phyloP scores from a whole-genome alignment of 2,888 invertebrate species.

The Suillia variegata region DNA sequence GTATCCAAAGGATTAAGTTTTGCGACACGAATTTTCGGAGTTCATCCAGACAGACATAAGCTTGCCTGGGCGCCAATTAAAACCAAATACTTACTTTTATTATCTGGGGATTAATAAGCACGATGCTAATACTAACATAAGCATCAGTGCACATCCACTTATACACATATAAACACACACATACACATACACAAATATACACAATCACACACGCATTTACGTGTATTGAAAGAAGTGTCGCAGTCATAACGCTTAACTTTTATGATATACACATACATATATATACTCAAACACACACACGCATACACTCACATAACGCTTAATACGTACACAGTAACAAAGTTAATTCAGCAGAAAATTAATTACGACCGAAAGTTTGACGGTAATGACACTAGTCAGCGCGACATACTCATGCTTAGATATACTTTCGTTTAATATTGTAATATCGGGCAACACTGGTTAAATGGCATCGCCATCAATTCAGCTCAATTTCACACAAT shows the following conservation, averaged over 20 bases:
- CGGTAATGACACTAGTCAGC: background rate
- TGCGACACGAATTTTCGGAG: too few species aligned
- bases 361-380: background rate
- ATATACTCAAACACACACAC: background rate
- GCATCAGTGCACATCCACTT: too few species aligned
- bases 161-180: too few species aligned
- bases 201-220: background rate
- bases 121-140: too few species aligned
- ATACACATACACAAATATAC: background rate
- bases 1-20: too few species aligned
- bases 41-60: too few species aligned
- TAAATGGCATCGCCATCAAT: conserved; percentile 39
- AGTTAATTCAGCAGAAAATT: background rate
- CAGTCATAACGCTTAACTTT: background rate
- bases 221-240: background rate
- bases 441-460: background rate
- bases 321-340: background rate
- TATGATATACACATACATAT: too few species aligned
- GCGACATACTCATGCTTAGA: too few species aligned
- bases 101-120: too few species aligned
- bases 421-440: too few species aligned
- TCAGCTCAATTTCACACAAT: conserved; percentile 47
- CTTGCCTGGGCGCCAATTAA: too few species aligned
- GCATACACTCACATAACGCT: background rate
- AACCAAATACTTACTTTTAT: too few species aligned